These are phyloP conservation scores for Panthera uncia DNA, from an alignment of 2,113 vertebrate genomes.

Conservation along the genomic window DNA sequence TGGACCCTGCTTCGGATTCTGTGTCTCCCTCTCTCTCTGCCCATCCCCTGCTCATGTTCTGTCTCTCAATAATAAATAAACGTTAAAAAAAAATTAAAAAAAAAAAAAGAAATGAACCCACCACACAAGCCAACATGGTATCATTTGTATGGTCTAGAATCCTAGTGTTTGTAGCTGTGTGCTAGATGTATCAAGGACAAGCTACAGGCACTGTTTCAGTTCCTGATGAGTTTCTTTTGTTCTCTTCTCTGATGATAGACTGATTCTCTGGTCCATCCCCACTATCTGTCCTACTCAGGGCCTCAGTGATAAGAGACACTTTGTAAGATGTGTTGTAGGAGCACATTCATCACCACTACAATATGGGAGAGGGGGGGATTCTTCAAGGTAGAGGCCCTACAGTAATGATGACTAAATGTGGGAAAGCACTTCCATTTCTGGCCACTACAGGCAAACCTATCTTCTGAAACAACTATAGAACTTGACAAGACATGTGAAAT, in stretches of 20 bases:
- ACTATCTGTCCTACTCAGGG: neutral
- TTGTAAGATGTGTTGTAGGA: neutral
- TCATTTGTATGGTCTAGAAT: neutral
- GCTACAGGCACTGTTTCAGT: neutral
- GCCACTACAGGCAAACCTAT: neutral
- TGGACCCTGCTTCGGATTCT: too few relatives aligned
- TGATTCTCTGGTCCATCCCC: neutral
- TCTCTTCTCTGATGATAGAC: neutral
- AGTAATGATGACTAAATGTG: neutral
- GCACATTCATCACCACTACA: neutral
- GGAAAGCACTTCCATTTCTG: constrained; percentile 32
- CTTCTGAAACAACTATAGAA: constrained; percentile 35
- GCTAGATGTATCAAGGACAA: neutral
- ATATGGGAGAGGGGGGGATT: neutral
- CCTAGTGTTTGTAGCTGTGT: neutral
- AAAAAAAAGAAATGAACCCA: neutral
- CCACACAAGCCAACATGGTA: neutral
- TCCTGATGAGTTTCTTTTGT: neutral
- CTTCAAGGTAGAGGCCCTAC: neutral
- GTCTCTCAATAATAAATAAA: too few relatives aligned
- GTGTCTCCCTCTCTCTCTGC: too few relatives aligned
- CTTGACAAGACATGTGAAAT: constrained; percentile 32
- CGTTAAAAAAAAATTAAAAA: too few relatives aligned
- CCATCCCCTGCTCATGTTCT: too few relatives aligned
- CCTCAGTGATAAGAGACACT: neutral